Base-by-base conservation (phyloP, 2,113 vertebrate genomes). In the Ptilonorhynchus violaceus region DNA sequence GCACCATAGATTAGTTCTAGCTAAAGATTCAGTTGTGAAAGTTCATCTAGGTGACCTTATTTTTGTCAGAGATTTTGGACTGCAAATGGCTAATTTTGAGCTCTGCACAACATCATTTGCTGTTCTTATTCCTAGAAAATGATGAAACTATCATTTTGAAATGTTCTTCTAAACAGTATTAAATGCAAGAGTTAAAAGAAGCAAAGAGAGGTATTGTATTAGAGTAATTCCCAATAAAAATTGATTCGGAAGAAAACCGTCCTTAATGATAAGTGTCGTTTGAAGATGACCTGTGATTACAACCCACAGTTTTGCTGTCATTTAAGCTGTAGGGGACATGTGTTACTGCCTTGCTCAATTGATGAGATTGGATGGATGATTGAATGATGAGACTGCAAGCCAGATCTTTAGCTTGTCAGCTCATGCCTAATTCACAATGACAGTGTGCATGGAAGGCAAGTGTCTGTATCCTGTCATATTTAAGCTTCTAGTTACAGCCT, bases 321-420 rank as follows among this genome's bases (percentile, higher is more conserved):
- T 93, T 96, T 96, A 80, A 92, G 96, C 96, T 97, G 28, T 87
- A 95, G 94, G 97, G 97, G 96, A 97, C 97, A 93, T 94, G 91
- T 93, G 96, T 97, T 95, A 85, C 92, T 98, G 96, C 95, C 96
- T 93, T 96, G 93, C 97, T 97, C 96, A 96, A 86, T 95, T 95
- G 96, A 98, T 97, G 95, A 87, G 92, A 85, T 69, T 92, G 95
- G 96, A 97, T 90, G 92, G 95, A 93, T 97, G 95, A 97, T 95
- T 96, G 96, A 97, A 96, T 97, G 97, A 97, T 96, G 97, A 97
- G 95, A 88, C 95, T 89, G 86, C 88, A 63, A 97, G 97, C 97
- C 94, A 96, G 95, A 91, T 97, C 94, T 97, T 97, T 89, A 96
- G 95, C 79, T 96, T 97, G 97, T 97, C 96, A 97, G 7, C 85